phyloP scores from a whole-genome alignment of 2,797 vertebrate genomes.

The Chromis chromis region DNA sequence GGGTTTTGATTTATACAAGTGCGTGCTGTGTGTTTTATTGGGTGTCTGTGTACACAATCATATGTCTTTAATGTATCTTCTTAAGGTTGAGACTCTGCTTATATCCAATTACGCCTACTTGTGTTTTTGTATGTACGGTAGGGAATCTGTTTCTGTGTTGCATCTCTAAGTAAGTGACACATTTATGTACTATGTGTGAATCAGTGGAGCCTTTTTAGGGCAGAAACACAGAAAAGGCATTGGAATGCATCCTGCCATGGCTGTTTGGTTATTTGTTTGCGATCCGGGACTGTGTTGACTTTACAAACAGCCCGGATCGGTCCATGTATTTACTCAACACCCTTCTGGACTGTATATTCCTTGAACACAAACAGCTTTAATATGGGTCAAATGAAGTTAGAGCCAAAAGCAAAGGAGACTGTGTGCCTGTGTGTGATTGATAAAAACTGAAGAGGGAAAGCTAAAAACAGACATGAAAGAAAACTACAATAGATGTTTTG shows the following conservation, averaged over 20 bases:
- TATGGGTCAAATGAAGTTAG: constrained; percentile 40
- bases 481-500: background rate
- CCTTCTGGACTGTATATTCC: constrained; percentile 34
- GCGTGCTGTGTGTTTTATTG: constrained; percentile 6
- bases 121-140: constrained; percentile 10
- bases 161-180: constrained; percentile 3
- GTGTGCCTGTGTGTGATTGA: constrained; percentile 27
- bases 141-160: constrained; percentile 21
- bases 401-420: constrained; percentile 8
- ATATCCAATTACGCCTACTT: constrained; percentile 29
- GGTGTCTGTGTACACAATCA: background rate
- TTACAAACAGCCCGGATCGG: constrained; percentile 31
- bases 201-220: constrained; percentile 26
- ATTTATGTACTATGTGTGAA: constrained; percentile 22
- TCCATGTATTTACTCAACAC: constrained; percentile 28
- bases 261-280: constrained; percentile 36
- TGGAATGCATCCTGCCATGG: constrained; percentile 9
- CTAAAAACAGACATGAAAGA: background rate
- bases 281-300: constrained; percentile 49
- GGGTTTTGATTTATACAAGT: constrained; percentile 27
- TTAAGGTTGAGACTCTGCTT: constrained; percentile 16
- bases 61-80: constrained; percentile 15
- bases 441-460: background rate
- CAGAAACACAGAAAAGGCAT: constrained; percentile 20
- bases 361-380: constrained; percentile 36